These are phyloP conservation scores for Anastatus disparis DNA, from an alignment of 1,140 invertebrate genomes.

Conservation along the genomic window DNA sequence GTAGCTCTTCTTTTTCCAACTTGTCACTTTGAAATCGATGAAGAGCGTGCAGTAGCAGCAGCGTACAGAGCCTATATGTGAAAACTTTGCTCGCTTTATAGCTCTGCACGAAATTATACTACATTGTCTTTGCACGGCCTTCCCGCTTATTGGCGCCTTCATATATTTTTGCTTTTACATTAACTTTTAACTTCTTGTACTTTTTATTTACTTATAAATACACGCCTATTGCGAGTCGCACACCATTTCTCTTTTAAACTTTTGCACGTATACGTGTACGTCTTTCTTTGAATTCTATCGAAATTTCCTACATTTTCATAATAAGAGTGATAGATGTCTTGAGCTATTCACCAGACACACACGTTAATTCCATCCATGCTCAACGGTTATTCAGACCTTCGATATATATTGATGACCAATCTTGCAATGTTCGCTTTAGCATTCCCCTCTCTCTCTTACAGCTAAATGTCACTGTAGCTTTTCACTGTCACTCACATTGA, in stretches of 20 bases:
- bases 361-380: not conserved
- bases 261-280: too few species aligned
- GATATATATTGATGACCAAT: constrained; percentile 1
- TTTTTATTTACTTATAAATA: too few species aligned
- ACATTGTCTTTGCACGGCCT: not conserved
- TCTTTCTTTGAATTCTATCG: too few species aligned
- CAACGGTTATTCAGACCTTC: not conserved
- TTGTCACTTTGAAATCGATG: constrained; percentile 34
- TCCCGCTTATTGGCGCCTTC: not conserved
- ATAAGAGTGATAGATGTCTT: not conserved
- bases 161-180: constrained; percentile 27
- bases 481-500: constrained; percentile 32
- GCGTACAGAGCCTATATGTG: too few species aligned
- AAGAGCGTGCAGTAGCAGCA: not conserved
- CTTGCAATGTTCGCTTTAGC: not conserved
- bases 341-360: too few species aligned
- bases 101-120: constrained; percentile 21
- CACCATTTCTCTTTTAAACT: too few species aligned
- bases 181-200: too few species aligned
- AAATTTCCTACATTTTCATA: too few species aligned
- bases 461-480: constrained; percentile 33
- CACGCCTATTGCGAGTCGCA: too few species aligned
- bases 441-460: not conserved
- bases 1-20: constrained; percentile 2
- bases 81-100: too few species aligned